Evolutionary conservation across 2,888 invertebrate genomes (phyloP).

Genomic region (Scrobipalpa atriplicella): DNA sequence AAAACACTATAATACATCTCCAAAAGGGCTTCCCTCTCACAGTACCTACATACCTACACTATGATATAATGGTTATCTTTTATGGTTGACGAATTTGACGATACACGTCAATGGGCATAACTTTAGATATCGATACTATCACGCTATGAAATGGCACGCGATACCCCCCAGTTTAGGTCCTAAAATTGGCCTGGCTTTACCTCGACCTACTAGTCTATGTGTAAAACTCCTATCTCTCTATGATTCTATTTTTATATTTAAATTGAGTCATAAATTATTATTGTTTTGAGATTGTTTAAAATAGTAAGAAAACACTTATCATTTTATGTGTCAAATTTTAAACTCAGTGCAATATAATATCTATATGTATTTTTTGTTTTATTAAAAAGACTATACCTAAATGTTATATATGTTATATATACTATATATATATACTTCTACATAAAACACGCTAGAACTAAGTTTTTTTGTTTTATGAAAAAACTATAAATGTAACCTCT

Average conservation of each 20-base stretch:
- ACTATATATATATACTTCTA: too few relatives aligned
- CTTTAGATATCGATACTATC: constrained; percentile 42
- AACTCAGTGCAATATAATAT: too few relatives aligned
- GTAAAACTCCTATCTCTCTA: background rate
- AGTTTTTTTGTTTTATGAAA: too few relatives aligned
- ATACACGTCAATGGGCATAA: background rate
- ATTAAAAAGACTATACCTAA: too few relatives aligned
- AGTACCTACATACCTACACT: background rate
- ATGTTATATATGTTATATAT: too few relatives aligned
- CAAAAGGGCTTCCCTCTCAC: background rate
- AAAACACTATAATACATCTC: too few relatives aligned
- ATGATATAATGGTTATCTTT: background rate
- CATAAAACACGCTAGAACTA: too few relatives aligned
- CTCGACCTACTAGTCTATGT: constrained; percentile 37
- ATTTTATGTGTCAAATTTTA: too few relatives aligned
- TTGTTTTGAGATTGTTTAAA: too few relatives aligned
- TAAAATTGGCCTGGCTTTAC: constrained; percentile 54
- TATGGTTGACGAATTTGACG: constrained; percentile 15
- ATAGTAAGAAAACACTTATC: too few relatives aligned
- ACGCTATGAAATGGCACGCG: constrained; percentile 52
- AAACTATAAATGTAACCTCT: too few relatives aligned
- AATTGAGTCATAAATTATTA: background rate
- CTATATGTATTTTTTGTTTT: too few relatives aligned
- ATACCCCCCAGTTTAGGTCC: constrained; percentile 47
- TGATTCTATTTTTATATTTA: background rate